Percentiles rank a stretch among this genome's conserved stretches.
phyloP scores from a whole-genome alignment of 1,140 invertebrate genomes.

The Drosophila seguyi region DNA sequence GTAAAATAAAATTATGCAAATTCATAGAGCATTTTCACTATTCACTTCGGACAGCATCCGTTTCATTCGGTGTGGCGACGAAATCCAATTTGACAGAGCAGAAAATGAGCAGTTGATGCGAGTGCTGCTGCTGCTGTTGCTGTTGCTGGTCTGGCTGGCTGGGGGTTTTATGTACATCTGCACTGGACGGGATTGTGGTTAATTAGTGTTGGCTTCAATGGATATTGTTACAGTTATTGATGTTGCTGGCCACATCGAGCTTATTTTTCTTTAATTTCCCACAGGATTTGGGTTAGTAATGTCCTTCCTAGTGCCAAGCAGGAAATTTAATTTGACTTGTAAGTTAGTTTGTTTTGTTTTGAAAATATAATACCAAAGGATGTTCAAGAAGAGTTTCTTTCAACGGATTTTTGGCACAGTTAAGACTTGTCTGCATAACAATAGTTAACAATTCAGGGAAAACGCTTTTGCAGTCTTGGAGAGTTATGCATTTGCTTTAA shows the following conservation, averaged over 20 bases:
- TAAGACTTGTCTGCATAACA: neutral
- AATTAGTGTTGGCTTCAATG: slow-evolving; percentile 33
- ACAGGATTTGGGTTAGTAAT: neutral
- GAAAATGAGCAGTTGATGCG: slow-evolving; percentile 48
- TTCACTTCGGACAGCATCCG: slow-evolving; percentile 13
- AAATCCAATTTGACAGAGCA: slow-evolving; percentile 39
- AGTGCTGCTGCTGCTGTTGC: slow-evolving; percentile 6
- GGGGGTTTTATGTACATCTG: slow-evolving; percentile 13
- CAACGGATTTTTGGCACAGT: fast-evolving
- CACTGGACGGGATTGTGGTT: slow-evolving; percentile 36
- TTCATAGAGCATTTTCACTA: slow-evolving; percentile 53
- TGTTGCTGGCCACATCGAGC: neutral
- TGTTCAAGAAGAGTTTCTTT: neutral
- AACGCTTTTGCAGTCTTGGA: too few species aligned
- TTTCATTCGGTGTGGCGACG: slow-evolving; percentile 26
- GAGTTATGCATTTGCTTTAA: too few species aligned
- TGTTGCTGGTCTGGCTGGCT: slow-evolving; percentile 11
- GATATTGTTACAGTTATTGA: slow-evolving; percentile 25
- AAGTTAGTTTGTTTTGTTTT: neutral
- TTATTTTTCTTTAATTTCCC: slow-evolving; percentile 29
- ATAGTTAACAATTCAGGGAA: too few species aligned
- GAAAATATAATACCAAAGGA: neutral
- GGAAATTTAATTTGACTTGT: neutral
- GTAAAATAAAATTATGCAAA: slow-evolving; percentile 75
- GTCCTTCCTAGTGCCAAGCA: neutral